Conservation (phyloP, 2,113 vertebrate species). For the Trogon melanurus region DNA sequence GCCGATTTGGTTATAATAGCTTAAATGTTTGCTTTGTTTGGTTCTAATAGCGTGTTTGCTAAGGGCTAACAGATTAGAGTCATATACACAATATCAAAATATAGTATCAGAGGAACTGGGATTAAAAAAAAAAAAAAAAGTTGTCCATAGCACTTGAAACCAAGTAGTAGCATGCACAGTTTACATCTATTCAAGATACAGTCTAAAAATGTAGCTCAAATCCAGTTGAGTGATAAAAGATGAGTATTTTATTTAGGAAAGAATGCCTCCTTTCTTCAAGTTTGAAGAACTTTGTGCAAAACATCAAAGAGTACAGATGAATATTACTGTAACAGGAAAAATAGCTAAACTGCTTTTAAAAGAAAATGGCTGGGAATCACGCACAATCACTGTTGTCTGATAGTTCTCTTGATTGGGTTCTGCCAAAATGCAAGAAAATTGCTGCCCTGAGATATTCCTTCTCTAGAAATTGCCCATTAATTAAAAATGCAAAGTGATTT, state of each 20-base stretch:
- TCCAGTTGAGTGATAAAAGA: not conserved
- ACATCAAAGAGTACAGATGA: not conserved
- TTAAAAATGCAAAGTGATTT: not conserved
- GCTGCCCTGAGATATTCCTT: not conserved
- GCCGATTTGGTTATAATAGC: not conserved
- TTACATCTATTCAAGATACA: not conserved
- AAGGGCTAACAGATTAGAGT: not conserved
- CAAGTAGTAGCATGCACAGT: not conserved
- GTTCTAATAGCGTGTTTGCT: not conserved
- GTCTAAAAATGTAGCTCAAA: not conserved
- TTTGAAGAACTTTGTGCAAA: not conserved
- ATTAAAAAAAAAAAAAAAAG: not conserved
- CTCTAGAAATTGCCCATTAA: not conserved
- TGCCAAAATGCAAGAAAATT: not conserved
- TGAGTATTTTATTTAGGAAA: not conserved
- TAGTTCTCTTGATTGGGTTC: not conserved
- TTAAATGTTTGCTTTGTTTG: not conserved
- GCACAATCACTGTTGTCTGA: not conserved
- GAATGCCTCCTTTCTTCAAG: not conserved
- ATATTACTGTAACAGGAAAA: not conserved
- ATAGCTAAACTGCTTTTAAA: not conserved
- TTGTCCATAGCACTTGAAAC: not conserved
- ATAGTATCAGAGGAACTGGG: not conserved
- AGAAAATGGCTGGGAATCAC: not conserved
- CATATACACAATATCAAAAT: not conserved